A percentile compares a stretch with the other conserved stretches of the same genome.
Conservation (phyloP, 2,797 vertebrate genomes). For the Buphagus erythrorhynchus region DNA sequence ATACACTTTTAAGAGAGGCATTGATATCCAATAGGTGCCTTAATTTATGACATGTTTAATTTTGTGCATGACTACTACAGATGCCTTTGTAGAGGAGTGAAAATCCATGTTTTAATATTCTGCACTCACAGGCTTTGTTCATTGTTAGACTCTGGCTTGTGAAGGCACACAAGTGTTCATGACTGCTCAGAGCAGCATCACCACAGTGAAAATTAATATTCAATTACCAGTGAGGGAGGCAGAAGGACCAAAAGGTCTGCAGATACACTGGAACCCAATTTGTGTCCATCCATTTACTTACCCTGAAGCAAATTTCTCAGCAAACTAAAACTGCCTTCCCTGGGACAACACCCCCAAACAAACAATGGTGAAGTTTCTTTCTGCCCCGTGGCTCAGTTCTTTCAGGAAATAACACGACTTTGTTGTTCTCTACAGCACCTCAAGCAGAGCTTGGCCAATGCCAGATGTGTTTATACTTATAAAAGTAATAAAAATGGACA, state of each 20-base stretch:
- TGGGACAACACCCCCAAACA: not conserved
- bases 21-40: slow-evolving; percentile 26
- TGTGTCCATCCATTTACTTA: not conserved
- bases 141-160: not conserved
- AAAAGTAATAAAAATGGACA: not conserved
- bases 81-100: not conserved
- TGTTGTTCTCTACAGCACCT: not conserved
- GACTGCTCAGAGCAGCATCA: not conserved
- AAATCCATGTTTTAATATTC: not conserved
- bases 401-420: not conserved
- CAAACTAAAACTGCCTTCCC: not conserved
- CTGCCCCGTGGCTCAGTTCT: not conserved
- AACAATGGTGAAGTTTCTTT: not conserved
- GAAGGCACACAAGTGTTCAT: fast-evolving
- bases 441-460: not conserved
- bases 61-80: not conserved
- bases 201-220: not conserved
- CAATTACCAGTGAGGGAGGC: not conserved
- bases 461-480: not conserved
- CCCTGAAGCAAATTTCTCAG: not conserved
- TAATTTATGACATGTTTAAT: slow-evolving; percentile 16
- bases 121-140: not conserved
- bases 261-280: not conserved
- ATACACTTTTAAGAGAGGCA: slow-evolving; percentile 6
- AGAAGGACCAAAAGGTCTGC: not conserved